Percentiles rank a stretch among this genome's conserved stretches.
Conservation (phyloP, 1,140 invertebrate genomes). For the Drosophila lowei region DNA sequence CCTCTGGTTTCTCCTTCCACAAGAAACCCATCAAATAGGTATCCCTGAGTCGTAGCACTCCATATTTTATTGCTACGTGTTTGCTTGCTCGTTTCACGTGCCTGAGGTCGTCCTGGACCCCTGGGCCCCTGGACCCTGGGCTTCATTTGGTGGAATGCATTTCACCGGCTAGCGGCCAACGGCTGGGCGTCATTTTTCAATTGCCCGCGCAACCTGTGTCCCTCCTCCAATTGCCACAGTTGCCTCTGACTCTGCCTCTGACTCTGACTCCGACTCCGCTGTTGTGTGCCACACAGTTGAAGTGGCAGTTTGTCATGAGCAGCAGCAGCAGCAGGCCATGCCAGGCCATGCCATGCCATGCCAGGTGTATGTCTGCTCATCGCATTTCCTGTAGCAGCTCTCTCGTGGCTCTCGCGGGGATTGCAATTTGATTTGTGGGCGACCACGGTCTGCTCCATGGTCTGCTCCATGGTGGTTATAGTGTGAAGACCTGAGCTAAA, state of each 20-base stretch:
- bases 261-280: constrained; percentile 21
- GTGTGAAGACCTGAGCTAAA: constrained; percentile 45
- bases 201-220: constrained; percentile 41
- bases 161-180: constrained; percentile 21
- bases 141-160: constrained; percentile 69
- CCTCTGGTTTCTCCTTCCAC: too few relatives aligned
- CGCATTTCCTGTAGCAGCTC: constrained; percentile 37
- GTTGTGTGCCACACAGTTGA: constrained; percentile 36
- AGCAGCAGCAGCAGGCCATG: constrained; percentile 1
- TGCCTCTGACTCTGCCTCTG: constrained; percentile 13
- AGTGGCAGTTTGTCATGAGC: constrained; percentile 70
- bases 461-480: constrained; percentile 9
- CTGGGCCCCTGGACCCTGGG: constrained; percentile 10
- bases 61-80: too few relatives aligned
- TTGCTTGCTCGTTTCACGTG: constrained; percentile 53
- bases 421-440: constrained; percentile 52
- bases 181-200: constrained; percentile 68
- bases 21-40: too few relatives aligned
- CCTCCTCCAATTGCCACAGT: background rate
- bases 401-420: constrained; percentile 29
- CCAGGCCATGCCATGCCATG: background rate
- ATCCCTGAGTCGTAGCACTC: too few relatives aligned
- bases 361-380: constrained; percentile 45
- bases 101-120: background rate
- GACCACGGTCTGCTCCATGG: background rate